Conservation (phyloP, 2,113 vertebrate genomes). For the Heteronetta atricapilla region DNA sequence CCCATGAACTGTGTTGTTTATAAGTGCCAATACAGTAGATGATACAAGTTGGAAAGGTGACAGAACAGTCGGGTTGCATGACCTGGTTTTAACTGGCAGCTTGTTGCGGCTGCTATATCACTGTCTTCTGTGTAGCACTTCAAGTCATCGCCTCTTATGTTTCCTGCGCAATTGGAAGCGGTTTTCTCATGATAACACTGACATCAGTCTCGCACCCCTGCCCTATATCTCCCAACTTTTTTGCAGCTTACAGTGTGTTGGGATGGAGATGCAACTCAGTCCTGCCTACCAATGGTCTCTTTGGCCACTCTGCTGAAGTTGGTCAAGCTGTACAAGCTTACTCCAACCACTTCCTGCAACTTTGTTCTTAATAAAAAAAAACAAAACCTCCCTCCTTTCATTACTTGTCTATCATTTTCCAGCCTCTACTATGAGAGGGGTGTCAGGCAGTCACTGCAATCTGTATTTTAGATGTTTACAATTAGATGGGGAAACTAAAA, state of each 20-base stretch:
- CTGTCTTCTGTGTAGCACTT: not conserved
- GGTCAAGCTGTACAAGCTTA: not conserved
- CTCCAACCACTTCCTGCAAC: not conserved
- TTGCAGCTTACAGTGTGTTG: not conserved
- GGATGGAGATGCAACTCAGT: not conserved
- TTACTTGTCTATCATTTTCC: not conserved
- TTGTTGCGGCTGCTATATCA: not conserved
- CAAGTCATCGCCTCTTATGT: not conserved
- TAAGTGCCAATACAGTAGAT: too few relatives aligned
- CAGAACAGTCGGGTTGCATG: not conserved
- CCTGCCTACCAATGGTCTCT: not conserved
- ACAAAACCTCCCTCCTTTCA: not conserved
- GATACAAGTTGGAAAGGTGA: fast-evolving
- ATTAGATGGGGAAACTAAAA: conserved; percentile 46
- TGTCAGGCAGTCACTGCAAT: not conserved
- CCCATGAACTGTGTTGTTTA: not conserved
- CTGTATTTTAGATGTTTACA: conserved; percentile 49
- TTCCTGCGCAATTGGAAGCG: not conserved
- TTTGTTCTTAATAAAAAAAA: not conserved
- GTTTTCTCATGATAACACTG: not conserved
- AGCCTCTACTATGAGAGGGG: not conserved
- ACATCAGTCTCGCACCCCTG: not conserved
- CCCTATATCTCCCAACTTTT: not conserved
- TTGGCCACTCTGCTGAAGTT: not conserved
- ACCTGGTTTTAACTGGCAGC: not conserved